A percentile compares a stretch with the other conserved stretches of the same genome.
Evolutionary conservation across 2,113 vertebrate genomes (phyloP).

Genomic region (Theropithecus gelada): DNA sequence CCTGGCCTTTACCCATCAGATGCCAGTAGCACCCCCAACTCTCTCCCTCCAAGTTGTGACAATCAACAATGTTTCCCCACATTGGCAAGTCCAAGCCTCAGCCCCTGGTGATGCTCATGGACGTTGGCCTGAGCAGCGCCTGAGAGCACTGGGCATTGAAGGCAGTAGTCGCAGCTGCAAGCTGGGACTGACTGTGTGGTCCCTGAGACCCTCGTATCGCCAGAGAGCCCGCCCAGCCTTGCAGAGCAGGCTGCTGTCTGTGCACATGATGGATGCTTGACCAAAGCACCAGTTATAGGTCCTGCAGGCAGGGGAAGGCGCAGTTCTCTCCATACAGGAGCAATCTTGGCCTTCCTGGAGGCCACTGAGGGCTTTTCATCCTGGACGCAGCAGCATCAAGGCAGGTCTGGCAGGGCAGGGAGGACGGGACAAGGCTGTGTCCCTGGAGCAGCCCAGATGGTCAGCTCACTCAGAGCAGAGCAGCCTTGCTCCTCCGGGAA

Average conservation of each 20-base stretch:
- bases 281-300: not conserved
- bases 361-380: not conserved
- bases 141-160: rapidly evolving
- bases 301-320: not conserved
- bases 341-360: not conserved
- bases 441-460: not conserved
- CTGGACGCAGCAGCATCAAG: not conserved
- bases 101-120: not conserved
- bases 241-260: not conserved
- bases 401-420: not conserved
- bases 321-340: not conserved
- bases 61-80: not conserved
- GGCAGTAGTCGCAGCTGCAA: not conserved
- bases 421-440: not conserved
- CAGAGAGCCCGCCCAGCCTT: not conserved
- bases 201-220: not conserved
- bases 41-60: not conserved
- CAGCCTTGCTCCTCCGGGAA: too few relatives aligned
- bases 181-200: too few relatives aligned
- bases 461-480: too few relatives aligned
- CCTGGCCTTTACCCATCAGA: not conserved
- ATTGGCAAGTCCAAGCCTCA: rapidly evolving
- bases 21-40: too few relatives aligned
- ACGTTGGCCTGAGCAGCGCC: too few relatives aligned
- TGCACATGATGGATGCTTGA: not conserved